Conservation (phyloP, 1,140 invertebrate species). For the Drosophila teissieri region DNA sequence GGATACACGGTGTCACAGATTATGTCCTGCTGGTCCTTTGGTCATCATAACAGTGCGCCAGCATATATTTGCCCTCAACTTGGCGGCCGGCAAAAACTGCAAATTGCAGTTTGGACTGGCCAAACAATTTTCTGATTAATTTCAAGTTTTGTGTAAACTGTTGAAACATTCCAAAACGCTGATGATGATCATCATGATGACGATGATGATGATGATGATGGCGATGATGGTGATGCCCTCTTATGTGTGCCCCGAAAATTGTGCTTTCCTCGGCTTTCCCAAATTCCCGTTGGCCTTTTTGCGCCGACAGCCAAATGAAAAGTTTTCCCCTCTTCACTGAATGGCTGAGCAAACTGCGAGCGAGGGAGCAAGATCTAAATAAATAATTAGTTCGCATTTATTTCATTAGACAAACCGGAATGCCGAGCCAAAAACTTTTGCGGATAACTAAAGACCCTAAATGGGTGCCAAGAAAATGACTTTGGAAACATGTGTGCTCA, state of each 20-base stretch:
- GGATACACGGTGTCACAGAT: neutral
- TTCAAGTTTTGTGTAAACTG: slow-evolving; percentile 76
- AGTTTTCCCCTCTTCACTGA: slow-evolving; percentile 45
- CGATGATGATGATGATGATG: neutral
- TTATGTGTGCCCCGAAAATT: slow-evolving; percentile 29
- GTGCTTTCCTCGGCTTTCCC: neutral
- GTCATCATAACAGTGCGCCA: slow-evolving; percentile 16
- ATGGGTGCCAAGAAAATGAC: slow-evolving; percentile 30
- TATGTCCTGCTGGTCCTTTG: slow-evolving; percentile 4
- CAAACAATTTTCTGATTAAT: slow-evolving; percentile 77
- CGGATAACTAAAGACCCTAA: slow-evolving; percentile 36
- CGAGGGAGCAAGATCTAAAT: slow-evolving; percentile 42
- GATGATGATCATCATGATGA: neutral
- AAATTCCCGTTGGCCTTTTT: slow-evolving; percentile 14
- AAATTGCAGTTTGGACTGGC: slow-evolving; percentile 62
- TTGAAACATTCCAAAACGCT: slow-evolving; percentile 24
- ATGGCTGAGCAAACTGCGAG: slow-evolving; percentile 45
- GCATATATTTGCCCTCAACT: slow-evolving; percentile 65
- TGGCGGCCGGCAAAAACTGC: slow-evolving; percentile 45
- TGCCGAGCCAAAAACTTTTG: slow-evolving; percentile 21
- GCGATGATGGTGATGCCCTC: slow-evolving; percentile 20
- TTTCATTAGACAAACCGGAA: slow-evolving; percentile 42
- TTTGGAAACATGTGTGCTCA: slow-evolving; percentile 34
- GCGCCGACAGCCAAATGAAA: slow-evolving; percentile 42
- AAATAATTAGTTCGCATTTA: slow-evolving; percentile 53